Conservation (phyloP, 92 coral and sea anemone species). For the Blastomussa wellsi region DNA sequence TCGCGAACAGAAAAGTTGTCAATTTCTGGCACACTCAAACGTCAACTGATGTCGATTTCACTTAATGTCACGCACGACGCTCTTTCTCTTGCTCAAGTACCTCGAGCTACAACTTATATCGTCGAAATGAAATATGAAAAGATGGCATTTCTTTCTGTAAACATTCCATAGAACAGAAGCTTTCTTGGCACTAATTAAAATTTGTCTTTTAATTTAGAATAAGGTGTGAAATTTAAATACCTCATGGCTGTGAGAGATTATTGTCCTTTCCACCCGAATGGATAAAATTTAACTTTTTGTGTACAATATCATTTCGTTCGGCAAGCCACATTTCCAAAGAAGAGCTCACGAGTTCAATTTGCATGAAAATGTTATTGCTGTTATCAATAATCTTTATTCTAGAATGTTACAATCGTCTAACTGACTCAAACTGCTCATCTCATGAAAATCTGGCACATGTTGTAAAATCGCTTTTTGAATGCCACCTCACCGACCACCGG, state of each 20-base stretch:
- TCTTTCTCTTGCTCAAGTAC: too few relatives aligned
- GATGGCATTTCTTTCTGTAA: constrained; percentile 30
- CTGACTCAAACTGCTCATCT: background rate
- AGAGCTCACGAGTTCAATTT: constrained; percentile 5
- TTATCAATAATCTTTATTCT: constrained; percentile 23
- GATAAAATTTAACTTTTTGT: constrained; percentile 8
- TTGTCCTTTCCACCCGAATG: constrained; percentile 16
- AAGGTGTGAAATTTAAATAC: constrained; percentile 17
- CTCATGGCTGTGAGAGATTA: background rate
- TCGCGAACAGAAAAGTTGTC: constrained; percentile 20
- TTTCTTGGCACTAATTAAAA: constrained; percentile 25
- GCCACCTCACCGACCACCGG: background rate
- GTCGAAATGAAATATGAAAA: constrained; percentile 19
- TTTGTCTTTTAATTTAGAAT: constrained; percentile 18
- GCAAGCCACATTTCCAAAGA: constrained; percentile 9
- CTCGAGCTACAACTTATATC: background rate
- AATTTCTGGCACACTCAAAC: constrained; percentile 1
- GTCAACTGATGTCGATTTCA: constrained; percentile 15
- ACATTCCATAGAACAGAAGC: constrained; percentile 16
- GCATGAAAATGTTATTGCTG: constrained; percentile 22
- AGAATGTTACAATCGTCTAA: constrained; percentile 2
- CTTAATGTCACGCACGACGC: constrained; percentile 21
- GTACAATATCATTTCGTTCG: constrained; percentile 2
- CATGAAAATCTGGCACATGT: background rate
- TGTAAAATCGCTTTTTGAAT: background rate